A percentile compares a stretch with the other conserved stretches of the same genome.
phyloP scores from a whole-genome alignment of 2,113 vertebrate genomes.

The Cairina moschata region DNA sequence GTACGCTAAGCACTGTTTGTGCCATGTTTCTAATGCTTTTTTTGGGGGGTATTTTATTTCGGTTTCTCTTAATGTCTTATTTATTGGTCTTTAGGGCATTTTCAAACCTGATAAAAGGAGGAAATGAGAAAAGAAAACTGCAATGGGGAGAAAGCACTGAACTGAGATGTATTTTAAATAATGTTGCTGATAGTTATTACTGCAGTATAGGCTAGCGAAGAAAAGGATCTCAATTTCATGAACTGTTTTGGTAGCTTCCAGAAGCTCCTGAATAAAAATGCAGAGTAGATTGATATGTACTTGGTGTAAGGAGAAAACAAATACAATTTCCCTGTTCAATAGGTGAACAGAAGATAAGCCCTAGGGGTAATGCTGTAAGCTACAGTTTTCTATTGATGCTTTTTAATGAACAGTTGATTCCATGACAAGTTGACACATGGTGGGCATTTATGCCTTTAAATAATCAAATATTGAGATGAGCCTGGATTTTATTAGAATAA shows the following conservation, averaged over 20 bases:
- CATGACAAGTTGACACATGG: neutral
- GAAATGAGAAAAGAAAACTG: slow-evolving; percentile 16
- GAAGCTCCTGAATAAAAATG: neutral
- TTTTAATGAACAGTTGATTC: neutral
- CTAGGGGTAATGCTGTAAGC: neutral
- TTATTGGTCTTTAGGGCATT: slow-evolving; percentile 26
- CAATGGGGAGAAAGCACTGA: neutral
- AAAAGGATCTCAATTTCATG: neutral
- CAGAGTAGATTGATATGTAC: neutral
- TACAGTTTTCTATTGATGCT: neutral
- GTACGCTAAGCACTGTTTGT: neutral
- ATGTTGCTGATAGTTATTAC: slow-evolving; percentile 12
- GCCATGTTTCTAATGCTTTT: neutral
- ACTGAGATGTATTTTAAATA: slow-evolving; percentile 24
- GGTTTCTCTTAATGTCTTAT: neutral
- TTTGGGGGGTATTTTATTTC: neutral
- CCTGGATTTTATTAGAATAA: neutral
- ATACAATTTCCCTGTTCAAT: neutral
- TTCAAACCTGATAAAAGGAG: slow-evolving; percentile 11
- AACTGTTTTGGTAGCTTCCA: neutral
- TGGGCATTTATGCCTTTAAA: neutral
- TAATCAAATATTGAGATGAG: neutral
- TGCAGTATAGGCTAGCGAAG: neutral
- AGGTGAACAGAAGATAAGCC: neutral
- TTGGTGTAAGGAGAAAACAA: neutral